phyloP scores from a whole-genome alignment of 2,113 vertebrate species.

The Porphyrio hochstetteri region DNA sequence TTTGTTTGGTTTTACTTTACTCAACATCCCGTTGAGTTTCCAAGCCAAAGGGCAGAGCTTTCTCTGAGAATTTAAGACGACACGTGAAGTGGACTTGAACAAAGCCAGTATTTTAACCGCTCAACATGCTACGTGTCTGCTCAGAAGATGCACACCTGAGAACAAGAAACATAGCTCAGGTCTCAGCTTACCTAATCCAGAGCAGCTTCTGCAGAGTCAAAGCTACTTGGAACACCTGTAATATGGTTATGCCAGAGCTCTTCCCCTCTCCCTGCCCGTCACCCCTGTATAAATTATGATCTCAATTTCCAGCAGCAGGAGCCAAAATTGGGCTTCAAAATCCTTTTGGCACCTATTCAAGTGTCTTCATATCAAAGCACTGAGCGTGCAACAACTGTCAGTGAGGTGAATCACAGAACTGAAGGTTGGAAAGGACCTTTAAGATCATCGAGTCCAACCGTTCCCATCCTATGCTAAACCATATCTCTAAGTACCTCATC shows the following conservation, averaged over 20 bases:
- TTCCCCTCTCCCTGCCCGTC: neutral
- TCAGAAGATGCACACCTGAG: neutral
- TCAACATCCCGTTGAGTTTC: neutral
- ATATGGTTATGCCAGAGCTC: neutral
- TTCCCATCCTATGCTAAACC: too few relatives aligned
- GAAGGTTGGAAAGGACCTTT: too few relatives aligned
- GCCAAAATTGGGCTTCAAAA: neutral
- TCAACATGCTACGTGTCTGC: neutral
- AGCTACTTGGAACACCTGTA: neutral
- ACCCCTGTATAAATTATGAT: neutral
- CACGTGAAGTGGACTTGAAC: neutral
- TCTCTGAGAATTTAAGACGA: neutral
- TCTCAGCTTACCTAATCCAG: rapidly evolving
- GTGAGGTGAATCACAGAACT: neutral
- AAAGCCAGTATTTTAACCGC: neutral
- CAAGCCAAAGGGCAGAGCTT: neutral
- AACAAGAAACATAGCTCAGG: neutral
- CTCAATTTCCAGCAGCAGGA: neutral
- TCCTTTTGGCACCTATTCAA: neutral
- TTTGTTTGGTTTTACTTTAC: too few relatives aligned
- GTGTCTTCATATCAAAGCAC: neutral
- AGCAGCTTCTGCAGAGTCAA: neutral
- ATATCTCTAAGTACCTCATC: too few relatives aligned
- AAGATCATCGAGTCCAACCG: too few relatives aligned
- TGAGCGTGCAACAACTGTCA: neutral